These are phyloP conservation scores for Stenodema calcarata DNA, from an alignment of 2,888 invertebrate genomes.

Conservation along the genomic window DNA sequence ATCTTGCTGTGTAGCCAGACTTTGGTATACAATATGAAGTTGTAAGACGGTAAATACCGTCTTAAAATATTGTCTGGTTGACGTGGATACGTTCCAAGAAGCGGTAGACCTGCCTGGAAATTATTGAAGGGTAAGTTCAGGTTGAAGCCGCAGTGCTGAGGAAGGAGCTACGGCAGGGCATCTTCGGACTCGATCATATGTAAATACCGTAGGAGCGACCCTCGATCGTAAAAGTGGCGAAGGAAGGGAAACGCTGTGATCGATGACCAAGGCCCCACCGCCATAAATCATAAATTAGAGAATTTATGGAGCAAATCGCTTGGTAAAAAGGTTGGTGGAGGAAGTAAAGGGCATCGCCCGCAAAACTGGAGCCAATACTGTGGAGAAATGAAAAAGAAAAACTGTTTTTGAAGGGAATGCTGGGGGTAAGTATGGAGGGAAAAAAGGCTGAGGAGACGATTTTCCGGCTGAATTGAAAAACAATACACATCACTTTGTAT, in stretches of 20 bases:
- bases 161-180: background rate
- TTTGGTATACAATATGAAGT: no score
- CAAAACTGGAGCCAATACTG: background rate
- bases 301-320: conserved; percentile 54
- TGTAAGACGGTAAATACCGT: no score
- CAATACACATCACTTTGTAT: background rate
- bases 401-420: background rate
- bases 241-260: background rate
- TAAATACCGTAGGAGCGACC: conserved; percentile 4
- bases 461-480: background rate
- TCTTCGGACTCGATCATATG: conserved; percentile 34
- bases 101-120: no score
- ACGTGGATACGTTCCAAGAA: no score
- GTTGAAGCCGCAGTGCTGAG: background rate
- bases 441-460: background rate
- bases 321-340: conserved; percentile 51
- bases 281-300: conserved; percentile 53
- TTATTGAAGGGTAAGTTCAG: no score
- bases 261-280: conserved; percentile 22
- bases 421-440: background rate
- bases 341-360: background rate
- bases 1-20: no score
- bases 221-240: background rate
- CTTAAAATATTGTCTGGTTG: no score
- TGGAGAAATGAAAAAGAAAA: background rate